Conservation (phyloP, 2,113 vertebrate genomes). For the Rynchops niger region DNA sequence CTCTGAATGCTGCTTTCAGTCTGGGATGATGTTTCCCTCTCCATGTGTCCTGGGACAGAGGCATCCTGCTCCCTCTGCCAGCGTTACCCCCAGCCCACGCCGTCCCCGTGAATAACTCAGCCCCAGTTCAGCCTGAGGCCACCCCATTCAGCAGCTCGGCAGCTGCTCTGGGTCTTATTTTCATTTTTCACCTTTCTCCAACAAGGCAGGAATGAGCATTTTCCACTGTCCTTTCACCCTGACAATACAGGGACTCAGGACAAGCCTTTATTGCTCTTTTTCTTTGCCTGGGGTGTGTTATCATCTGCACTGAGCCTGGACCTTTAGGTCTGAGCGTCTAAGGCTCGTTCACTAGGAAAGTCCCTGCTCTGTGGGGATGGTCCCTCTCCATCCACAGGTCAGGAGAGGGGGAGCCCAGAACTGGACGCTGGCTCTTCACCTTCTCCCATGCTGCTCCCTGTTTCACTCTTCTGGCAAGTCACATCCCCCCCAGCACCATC, state of each 20-base stretch:
- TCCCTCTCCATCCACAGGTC: background rate
- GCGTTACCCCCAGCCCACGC: background rate
- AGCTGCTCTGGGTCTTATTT: background rate
- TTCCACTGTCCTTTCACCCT: background rate
- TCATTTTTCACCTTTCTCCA: background rate
- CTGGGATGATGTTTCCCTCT: background rate
- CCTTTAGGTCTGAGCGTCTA: background rate
- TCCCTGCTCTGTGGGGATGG: too few relatives aligned
- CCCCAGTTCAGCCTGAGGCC: rapidly evolving
- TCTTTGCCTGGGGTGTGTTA: background rate
- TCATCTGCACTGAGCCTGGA: background rate
- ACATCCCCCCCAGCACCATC: rapidly evolving
- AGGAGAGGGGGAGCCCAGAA: background rate
- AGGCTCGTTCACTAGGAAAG: rapidly evolving
- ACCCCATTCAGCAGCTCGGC: rapidly evolving
- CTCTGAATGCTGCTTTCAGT: background rate
- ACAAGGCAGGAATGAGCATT: background rate
- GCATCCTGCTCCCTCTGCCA: background rate
- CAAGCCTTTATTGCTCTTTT: background rate
- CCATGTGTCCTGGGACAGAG: background rate
- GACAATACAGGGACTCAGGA: too few relatives aligned
- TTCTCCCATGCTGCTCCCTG: background rate
- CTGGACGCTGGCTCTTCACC: rapidly evolving
- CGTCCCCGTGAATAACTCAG: background rate
- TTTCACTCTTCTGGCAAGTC: background rate